A percentile compares a stretch with the other conserved stretches of the same genome.
These are phyloP conservation scores for Morbakka virulenta DNA, from an alignment of 30 jellyfish, hydroid and myxozoan species.

Conservation along the genomic window DNA sequence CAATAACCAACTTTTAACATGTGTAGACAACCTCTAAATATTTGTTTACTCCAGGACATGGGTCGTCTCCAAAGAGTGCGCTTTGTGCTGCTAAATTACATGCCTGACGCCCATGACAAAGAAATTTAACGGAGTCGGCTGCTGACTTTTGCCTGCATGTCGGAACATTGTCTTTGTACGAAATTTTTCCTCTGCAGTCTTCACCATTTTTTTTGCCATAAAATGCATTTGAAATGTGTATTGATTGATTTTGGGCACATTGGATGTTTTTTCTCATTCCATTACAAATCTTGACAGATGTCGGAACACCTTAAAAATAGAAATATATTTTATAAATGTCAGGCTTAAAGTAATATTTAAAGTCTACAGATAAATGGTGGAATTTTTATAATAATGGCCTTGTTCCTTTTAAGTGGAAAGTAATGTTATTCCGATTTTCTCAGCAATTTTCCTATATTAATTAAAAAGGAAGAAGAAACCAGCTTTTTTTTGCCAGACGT, in stretches of 20 bases:
- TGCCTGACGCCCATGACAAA: constrained; percentile 83
- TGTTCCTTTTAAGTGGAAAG: background rate
- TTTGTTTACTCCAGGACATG: constrained; percentile 92
- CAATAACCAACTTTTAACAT: no score
- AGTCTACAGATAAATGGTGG: no score
- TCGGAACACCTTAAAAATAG: constrained; percentile 23
- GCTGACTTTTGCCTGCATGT: constrained; percentile 82
- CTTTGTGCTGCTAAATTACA: constrained; percentile 93
- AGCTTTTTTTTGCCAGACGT: no score
- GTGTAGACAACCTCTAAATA: constrained; percentile 76
- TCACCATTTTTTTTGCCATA: constrained; percentile 90
- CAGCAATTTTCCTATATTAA: no score
- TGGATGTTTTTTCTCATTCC: constrained; percentile 81
- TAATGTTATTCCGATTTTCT: no score
- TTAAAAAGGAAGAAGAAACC: no score
- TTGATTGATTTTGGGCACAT: constrained; percentile 66
- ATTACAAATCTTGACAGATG: constrained; percentile 73
- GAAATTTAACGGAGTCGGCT: constrained; percentile 69
- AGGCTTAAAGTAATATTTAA: no score
- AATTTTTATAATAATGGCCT: background rate
- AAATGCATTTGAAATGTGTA: constrained; percentile 69
- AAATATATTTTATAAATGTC: no score
- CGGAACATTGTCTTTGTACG: constrained; percentile 80
- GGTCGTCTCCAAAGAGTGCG: constrained; percentile 88
- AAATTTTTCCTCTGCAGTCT: constrained; percentile 87